Base-by-base conservation (phyloP, 2,797 vertebrate species). In the Platalea minor region DNA sequence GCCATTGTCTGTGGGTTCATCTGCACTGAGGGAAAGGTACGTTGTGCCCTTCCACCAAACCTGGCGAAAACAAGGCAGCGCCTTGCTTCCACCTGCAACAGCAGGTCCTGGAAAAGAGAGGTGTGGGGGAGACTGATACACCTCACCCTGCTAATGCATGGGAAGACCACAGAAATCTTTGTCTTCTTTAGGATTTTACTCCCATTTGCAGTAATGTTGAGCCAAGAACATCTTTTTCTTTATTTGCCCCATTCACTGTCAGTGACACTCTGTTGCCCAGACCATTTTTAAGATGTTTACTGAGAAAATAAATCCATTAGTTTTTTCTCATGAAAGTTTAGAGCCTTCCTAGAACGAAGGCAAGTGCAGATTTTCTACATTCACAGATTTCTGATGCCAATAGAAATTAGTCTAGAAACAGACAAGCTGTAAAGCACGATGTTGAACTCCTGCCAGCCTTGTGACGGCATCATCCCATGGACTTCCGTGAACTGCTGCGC, bases 391-490 rank as follows among this genome's bases (percentile, higher is more conserved):
- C 88, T 89, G 77, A 91, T 91, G 89, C 78, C 83, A 64, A 11
- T 5, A 84, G 75, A 92, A 89, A 87, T 76, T 67, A 82, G 45
- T 63, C 69, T 73, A 39, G 74, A 88, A 92, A 92, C 59, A 77
- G 76, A 67, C 95, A 95, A 87, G 86, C 85, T 92, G 86, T 72
- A 93, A 90, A 93, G 88, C 95, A 94, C 20, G 41, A 92, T 33
- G 72, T 63, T 95, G 94, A 95, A 67, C 72, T 76, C 60, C 5
- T 88, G 91, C 95, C 96, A 97, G 94, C 80, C 91, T 78, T 85
- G 70, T 84, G 85, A 90, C 12, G 23, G 83, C 85, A 91, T 84
- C 89, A 94, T 65, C 74, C 83, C 59, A 4, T 81, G 89, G 91
- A 89, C 87, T 80, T 80, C 89, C 2, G 9, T 17, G 48, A 73